These are phyloP conservation scores for Neolamprologus cancellatus DNA, from an alignment of 2,113 vertebrate genomes.

Conservation along the genomic window DNA sequence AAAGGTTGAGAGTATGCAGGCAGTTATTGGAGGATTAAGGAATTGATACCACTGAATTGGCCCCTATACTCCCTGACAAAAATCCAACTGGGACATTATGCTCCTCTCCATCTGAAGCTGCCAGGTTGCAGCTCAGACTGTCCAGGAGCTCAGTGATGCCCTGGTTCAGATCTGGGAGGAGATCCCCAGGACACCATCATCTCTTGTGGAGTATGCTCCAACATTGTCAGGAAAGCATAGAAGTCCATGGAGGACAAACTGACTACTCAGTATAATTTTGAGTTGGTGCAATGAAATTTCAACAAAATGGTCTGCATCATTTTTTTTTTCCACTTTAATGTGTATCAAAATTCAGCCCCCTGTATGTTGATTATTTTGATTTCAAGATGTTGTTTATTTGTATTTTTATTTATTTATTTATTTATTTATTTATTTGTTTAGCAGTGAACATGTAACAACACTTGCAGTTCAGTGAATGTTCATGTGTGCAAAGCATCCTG, in stretches of 20 bases:
- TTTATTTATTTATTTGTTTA: neutral
- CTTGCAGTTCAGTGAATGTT: neutral
- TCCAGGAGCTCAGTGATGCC: neutral
- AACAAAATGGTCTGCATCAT: neutral
- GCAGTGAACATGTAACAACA: neutral
- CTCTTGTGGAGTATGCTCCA: neutral
- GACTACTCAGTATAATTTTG: accelerated
- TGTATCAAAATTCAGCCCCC: neutral
- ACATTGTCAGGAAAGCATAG: accelerated
- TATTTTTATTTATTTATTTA: neutral
- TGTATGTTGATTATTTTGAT: neutral
- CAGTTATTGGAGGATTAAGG: neutral
- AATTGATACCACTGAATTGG: neutral
- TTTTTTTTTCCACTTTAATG: accelerated
- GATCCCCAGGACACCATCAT: accelerated
- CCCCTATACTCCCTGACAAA: accelerated
- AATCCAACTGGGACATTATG: neutral
- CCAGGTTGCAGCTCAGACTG: neutral
- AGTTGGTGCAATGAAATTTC: neutral
- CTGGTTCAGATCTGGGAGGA: neutral
- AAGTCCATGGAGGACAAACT: accelerated
- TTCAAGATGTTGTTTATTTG: neutral
- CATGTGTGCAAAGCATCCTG: neutral
- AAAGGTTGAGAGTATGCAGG: accelerated
- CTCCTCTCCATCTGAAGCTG: neutral